phyloP scores from a whole-genome alignment of 2,113 vertebrate genomes.

The Anas platyrhynchos region DNA sequence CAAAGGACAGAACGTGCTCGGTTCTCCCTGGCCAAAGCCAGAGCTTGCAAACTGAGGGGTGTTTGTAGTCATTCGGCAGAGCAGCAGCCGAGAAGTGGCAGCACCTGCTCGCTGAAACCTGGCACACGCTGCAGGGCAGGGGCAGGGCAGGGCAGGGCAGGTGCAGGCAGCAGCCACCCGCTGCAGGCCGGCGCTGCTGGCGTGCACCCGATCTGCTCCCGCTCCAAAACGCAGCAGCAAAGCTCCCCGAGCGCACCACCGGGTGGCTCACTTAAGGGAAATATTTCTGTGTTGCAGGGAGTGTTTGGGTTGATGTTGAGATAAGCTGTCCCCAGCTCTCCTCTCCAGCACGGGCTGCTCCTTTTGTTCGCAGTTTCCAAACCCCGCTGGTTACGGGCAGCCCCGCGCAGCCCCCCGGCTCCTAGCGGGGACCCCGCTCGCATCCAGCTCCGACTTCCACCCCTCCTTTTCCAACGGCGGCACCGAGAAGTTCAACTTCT shows the following conservation, averaged over 20 bases:
- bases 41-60: neutral
- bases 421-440: too few species aligned
- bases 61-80: neutral
- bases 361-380: fast-evolving
- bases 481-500: fast-evolving
- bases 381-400: neutral
- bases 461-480: neutral
- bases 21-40: neutral
- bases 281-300: neutral
- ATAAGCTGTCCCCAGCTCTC: neutral
- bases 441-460: neutral
- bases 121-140: neutral
- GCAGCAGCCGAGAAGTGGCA: neutral
- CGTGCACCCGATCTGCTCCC: too few species aligned
- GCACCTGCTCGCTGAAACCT: fast-evolving
- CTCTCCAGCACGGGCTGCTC: neutral
- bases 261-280: neutral
- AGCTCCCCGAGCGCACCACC: neutral
- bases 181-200: neutral
- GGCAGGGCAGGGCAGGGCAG: neutral
- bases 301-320: neutral
- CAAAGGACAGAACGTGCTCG: fast-evolving
- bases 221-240: neutral
- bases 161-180: neutral
- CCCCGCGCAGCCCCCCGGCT: too few species aligned